A percentile compares a stretch with the other conserved stretches of the same genome.
phyloP scores from a whole-genome alignment of 2,888 invertebrate genomes.

The Noctua pronuba region DNA sequence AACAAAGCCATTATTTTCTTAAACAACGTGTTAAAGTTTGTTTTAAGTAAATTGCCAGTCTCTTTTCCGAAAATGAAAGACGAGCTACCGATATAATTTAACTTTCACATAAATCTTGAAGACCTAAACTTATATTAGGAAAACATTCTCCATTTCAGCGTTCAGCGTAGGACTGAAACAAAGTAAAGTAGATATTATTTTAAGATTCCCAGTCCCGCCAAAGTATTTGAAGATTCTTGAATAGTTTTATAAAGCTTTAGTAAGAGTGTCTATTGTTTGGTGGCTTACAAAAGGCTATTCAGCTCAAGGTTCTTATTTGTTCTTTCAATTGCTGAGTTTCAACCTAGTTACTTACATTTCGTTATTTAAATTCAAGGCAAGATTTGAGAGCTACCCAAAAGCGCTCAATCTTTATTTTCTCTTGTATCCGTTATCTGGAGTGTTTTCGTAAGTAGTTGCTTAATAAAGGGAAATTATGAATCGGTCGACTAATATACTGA shows the following conservation, averaged over 20 bases:
- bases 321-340: not conserved
- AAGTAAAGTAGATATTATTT: conserved; percentile 36
- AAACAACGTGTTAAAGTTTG: not conserved
- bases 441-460: not conserved
- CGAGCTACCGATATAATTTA: conserved; percentile 13
- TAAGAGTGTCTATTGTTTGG: conserved; percentile 30
- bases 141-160: conserved; percentile 37
- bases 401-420: not conserved
- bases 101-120: conserved; percentile 30
- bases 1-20: not conserved
- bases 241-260: conserved; percentile 26
- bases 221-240: conserved; percentile 31
- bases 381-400: not conserved
- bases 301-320: conserved; percentile 7
- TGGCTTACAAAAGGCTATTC: conserved; percentile 34
- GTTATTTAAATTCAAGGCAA: not conserved
- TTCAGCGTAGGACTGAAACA: conserved; percentile 18
- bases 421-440: not conserved
- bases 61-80: conserved; percentile 7
- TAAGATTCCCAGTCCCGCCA: conserved; percentile 5
- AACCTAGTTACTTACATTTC: not conserved
- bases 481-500: no score
- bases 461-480: no score
- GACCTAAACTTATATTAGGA: conserved; percentile 7
- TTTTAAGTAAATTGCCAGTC: not conserved